phyloP scores from a whole-genome alignment of 2,888 invertebrate genomes.

The Drosophila kanekoi region DNA sequence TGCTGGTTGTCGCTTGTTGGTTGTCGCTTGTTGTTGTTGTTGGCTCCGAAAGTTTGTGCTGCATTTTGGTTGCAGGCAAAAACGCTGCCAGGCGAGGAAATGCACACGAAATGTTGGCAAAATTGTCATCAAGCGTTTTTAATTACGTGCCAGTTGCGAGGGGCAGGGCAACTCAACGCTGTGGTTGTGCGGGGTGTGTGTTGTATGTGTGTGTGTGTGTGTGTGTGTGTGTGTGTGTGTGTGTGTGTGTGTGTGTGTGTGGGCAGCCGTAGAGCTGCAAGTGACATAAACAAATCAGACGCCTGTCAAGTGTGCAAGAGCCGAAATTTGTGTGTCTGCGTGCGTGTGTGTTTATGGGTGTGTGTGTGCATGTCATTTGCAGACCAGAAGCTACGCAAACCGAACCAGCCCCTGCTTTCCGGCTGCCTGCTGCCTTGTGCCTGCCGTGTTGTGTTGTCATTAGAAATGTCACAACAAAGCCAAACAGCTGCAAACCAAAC shows the following conservation, averaged over 20 bases:
- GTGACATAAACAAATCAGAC: slow-evolving; percentile 82
- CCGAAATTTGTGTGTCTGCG: slow-evolving; percentile 51
- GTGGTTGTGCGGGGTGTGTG: slow-evolving; percentile 23
- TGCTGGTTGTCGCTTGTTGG: slow-evolving; percentile 15
- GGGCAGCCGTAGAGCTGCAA: slow-evolving; percentile 74
- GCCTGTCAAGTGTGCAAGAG: slow-evolving; percentile 74
- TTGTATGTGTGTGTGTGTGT: slow-evolving; percentile 11
- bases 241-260: slow-evolving; percentile 38
- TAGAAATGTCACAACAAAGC: slow-evolving; percentile 82
- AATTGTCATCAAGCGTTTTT: slow-evolving; percentile 80
- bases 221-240: slow-evolving; percentile 13
- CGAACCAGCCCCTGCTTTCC: background rate
- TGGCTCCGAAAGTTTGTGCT: slow-evolving; percentile 45
- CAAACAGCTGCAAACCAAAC: slow-evolving; percentile 74
- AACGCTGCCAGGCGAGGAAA: slow-evolving; percentile 36
- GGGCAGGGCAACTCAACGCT: slow-evolving; percentile 36
- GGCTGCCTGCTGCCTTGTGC: slow-evolving; percentile 4
- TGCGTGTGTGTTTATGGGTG: slow-evolving; percentile 18
- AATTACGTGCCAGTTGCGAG: slow-evolving; percentile 59
- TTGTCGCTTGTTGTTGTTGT: slow-evolving; percentile 17
- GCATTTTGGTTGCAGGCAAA: slow-evolving; percentile 56
- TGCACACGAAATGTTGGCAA: slow-evolving; percentile 57
- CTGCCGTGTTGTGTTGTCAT: slow-evolving; percentile 69
- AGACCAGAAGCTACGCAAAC: slow-evolving; percentile 44
- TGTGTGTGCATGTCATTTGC: slow-evolving; percentile 67